Base-by-base conservation (phyloP, 2,797 vertebrate genomes). In the Petrocephalus schoutedeni region DNA sequence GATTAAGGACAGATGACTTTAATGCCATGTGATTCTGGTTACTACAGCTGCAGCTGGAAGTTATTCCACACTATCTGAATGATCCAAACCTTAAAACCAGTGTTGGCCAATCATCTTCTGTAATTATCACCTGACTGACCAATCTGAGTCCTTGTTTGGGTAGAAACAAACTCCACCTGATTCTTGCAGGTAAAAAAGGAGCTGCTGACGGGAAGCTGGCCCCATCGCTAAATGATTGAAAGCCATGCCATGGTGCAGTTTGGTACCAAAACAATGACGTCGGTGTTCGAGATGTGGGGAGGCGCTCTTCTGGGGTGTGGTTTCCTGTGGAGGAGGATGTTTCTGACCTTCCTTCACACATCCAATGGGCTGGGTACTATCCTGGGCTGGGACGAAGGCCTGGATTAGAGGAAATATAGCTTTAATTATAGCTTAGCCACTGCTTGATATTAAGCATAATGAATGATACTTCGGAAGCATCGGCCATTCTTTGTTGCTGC, bases 401-500 rank as follows among this genome's bases (percentile, higher is more conserved):
- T 85, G 83, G 83, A 57, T 36, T 53, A 56, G 83, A 85, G 83
- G 53, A 85, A 85, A 54, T 57, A 56, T 57, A 85, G 83, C 83
- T 85, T 85, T 85, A 85, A 85, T 54, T 28, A 16, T 57, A 85
- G 23, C 53, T 57, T 56, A 57, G 54, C 53, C 53, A 56, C 32
- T 54, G 51, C 23, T 85, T 85, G 28, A 85, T 57, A 57, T 85
- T 54, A 57, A 54, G 51, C 83, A 85, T 21, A 85, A 54, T 85
- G 83, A 28, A 85, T 54, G n/a, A 56, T 16, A 80, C 74, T 56
- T 57, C 2, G 41, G 41, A 49, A 49, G 19, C 74, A 49, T 49
- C 41, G 28, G 54, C 51, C 83, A 85, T 85, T 54, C 23, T 28
- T 85, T 16, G 23, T 54, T 85, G 83, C 51, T 85, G 83, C 51